phyloP scores from a whole-genome alignment of 2,113 vertebrate species.

The Alligator mississippiensis region DNA sequence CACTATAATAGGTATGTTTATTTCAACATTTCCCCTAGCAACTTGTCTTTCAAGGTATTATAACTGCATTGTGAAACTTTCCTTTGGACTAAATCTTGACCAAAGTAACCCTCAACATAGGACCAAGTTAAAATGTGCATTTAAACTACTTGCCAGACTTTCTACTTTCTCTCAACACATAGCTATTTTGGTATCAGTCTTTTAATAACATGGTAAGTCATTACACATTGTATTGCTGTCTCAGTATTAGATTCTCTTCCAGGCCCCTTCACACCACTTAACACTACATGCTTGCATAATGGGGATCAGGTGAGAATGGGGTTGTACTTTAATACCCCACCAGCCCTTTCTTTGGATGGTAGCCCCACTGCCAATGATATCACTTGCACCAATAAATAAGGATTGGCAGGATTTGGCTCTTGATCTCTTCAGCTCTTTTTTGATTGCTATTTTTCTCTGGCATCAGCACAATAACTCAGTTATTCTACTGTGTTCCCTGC shows the following conservation, averaged over 20 bases:
- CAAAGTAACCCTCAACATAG: background rate
- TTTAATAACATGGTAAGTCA: background rate
- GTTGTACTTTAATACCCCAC: constrained; percentile 24
- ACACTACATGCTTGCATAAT: background rate
- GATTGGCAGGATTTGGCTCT: constrained; percentile 42
- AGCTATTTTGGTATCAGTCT: background rate
- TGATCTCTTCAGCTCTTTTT: background rate
- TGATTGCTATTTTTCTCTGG: constrained; percentile 10
- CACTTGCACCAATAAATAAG: constrained; percentile 55
- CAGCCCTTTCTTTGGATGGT: constrained; percentile 37
- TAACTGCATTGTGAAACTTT: background rate
- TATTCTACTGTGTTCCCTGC: constrained; percentile 22
- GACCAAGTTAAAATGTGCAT: background rate
- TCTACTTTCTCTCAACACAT: background rate
- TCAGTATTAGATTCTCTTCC: background rate
- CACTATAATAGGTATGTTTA: background rate
- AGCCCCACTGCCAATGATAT: constrained; percentile 45
- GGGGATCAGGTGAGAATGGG: background rate
- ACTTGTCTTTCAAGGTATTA: background rate
- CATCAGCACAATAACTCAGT: constrained; percentile 21
- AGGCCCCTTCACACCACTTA: background rate
- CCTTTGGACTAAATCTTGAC: background rate
- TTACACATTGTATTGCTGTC: background rate
- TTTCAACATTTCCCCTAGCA: background rate
- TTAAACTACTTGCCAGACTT: background rate